These are phyloP conservation scores for Batillaria attramentaria DNA, from an alignment of 1,140 invertebrate species.

Conservation along the genomic window DNA sequence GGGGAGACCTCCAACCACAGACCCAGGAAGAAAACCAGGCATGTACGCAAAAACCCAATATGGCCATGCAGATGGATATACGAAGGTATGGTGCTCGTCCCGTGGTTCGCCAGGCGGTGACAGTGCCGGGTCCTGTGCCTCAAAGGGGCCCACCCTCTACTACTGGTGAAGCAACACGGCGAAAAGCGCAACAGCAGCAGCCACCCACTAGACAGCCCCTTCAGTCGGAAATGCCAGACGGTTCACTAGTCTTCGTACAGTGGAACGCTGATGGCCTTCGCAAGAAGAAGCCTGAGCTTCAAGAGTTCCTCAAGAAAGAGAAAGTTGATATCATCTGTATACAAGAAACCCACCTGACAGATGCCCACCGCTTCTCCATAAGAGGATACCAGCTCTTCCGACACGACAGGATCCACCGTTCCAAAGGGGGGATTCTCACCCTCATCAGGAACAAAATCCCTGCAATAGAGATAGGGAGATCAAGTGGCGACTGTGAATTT, in stretches of 20 bases:
- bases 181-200: not conserved
- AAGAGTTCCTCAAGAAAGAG: slow-evolving; percentile 26
- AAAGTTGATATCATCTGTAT: slow-evolving; percentile 27
- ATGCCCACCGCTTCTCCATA: slow-evolving; percentile 22
- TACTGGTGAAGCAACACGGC: slow-evolving; percentile 14
- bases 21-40: not conserved
- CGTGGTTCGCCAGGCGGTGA: slow-evolving; percentile 30
- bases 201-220: not conserved
- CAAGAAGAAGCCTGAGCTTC: slow-evolving; percentile 33
- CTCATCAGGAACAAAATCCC: slow-evolving; percentile 28
- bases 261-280: slow-evolving; percentile 31
- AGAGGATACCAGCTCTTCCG: slow-evolving; percentile 19
- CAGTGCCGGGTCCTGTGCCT: not conserved
- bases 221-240: slow-evolving; percentile 20
- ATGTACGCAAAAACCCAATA: slow-evolving; percentile 5
- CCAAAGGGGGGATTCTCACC: slow-evolving; percentile 30
- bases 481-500: slow-evolving; percentile 23
- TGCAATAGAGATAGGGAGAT: slow-evolving; percentile 27
- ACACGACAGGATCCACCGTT: slow-evolving; percentile 12
- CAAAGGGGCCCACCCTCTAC: slow-evolving; percentile 7
- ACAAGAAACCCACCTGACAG: slow-evolving; percentile 33
- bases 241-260: slow-evolving; percentile 18
- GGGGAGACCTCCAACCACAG: not conserved
- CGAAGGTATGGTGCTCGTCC: slow-evolving; percentile 32
- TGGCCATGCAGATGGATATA: slow-evolving; percentile 24